These are phyloP conservation scores for Pogonomyrmex barbatus DNA, from an alignment of 1,140 invertebrate genomes.

Conservation along the genomic window DNA sequence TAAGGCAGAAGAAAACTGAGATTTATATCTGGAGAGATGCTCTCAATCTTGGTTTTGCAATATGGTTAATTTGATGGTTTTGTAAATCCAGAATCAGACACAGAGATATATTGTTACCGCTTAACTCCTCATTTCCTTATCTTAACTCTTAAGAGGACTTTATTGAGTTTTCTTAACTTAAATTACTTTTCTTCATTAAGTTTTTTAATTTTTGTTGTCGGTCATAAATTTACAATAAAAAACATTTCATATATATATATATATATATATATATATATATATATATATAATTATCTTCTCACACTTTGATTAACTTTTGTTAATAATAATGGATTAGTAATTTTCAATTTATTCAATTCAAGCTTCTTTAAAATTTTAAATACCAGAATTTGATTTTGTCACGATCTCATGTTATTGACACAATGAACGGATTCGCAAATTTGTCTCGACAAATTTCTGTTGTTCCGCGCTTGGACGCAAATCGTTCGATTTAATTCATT, in stretches of 20 bases:
- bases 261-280: neutral
- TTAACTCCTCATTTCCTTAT: neutral
- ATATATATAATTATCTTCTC: neutral
- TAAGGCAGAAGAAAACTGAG: neutral
- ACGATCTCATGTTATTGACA: neutral
- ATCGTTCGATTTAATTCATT: neutral
- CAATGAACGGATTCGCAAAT: neutral
- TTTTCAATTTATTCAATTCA: neutral
- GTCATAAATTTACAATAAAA: conserved; percentile 3
- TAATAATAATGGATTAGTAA: neutral
- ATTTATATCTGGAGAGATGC: neutral
- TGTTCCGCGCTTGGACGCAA: neutral
- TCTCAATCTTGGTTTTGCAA: conserved; percentile 12
- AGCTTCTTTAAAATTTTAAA: neutral
- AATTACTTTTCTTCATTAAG: neutral
- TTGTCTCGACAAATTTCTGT: conserved; percentile 12
- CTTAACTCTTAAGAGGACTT: no score
- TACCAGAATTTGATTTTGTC: neutral
- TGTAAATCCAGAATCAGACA: conserved; percentile 23
- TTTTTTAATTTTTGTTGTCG: neutral
- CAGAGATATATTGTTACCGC: neutral
- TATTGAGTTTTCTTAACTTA: neutral
- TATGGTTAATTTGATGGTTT: neutral
- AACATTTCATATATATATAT: neutral
- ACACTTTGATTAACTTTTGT: neutral